A percentile compares a stretch with the other conserved stretches of the same genome.
Conservation (phyloP, 2,888 invertebrate genomes). For the Neoscelio sp. region DNA sequence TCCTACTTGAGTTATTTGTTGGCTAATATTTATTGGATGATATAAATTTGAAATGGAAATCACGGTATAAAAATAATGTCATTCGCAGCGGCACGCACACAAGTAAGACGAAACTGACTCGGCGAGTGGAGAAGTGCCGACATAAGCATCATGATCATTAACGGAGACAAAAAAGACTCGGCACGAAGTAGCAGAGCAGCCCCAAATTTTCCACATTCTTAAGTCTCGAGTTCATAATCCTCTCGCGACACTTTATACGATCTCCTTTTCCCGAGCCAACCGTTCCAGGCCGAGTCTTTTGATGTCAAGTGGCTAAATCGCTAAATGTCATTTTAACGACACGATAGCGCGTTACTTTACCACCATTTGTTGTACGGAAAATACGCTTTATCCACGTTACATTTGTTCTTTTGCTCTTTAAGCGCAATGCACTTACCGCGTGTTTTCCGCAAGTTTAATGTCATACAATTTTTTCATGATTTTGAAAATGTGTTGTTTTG, state of each 20-base stretch:
- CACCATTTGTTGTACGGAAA: constrained; percentile 36
- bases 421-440: neutral
- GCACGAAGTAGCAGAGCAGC: constrained; percentile 43
- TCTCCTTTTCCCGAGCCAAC: constrained; percentile 68
- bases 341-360: constrained; percentile 51
- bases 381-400: constrained; percentile 38
- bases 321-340: constrained; percentile 66
- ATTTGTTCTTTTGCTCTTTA: constrained; percentile 24
- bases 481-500: too few species aligned
- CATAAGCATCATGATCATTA: constrained; percentile 38
- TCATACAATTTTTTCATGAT: too few species aligned
- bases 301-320: constrained; percentile 65
- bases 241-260: constrained; percentile 73
- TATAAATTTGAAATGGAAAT: too few species aligned
- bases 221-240: constrained; percentile 75
- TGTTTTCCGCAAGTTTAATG: neutral
- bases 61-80: too few species aligned
- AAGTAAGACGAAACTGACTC: neutral
- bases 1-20: too few species aligned
- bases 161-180: constrained; percentile 26
- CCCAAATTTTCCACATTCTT: constrained; percentile 77
- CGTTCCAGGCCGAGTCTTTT: constrained; percentile 55
- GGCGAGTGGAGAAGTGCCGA: constrained; percentile 16
- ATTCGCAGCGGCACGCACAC: neutral
- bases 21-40: too few species aligned